Evolutionary conservation across 2,113 vertebrate genomes (phyloP).

Genomic region (Sturnus vulgaris): DNA sequence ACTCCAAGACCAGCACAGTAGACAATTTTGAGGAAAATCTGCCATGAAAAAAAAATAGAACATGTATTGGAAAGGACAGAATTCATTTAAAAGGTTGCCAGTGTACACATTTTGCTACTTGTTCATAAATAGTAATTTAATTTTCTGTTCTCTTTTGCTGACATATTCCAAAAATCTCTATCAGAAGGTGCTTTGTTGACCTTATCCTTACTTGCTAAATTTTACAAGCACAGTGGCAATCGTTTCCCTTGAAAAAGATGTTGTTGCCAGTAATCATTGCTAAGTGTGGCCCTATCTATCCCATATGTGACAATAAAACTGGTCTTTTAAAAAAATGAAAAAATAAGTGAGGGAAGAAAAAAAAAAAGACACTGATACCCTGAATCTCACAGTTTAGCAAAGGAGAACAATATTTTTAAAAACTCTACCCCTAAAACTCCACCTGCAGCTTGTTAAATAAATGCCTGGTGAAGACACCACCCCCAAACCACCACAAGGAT

Average conservation of each 20-base stretch:
- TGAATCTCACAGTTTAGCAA: not conserved
- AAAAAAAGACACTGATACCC: accelerated
- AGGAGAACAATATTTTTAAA: accelerated
- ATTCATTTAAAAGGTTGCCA: conserved; percentile 50
- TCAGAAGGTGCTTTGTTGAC: conserved; percentile 17
- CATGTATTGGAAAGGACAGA: not conserved
- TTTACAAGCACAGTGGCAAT: not conserved
- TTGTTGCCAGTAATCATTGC: not conserved
- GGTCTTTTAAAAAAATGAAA: not conserved
- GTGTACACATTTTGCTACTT: conserved; percentile 48
- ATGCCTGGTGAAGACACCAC: not conserved
- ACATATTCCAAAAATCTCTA: conserved; percentile 29
- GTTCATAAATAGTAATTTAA: conserved; percentile 71
- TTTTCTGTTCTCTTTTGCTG: conserved; percentile 62
- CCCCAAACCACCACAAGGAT: not conserved
- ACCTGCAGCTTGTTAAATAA: not conserved
- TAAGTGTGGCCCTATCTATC: not conserved
- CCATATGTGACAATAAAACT: not conserved
- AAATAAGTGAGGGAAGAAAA: accelerated
- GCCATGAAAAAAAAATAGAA: not conserved
- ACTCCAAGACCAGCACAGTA: not conserved
- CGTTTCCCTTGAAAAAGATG: not conserved
- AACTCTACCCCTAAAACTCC: not conserved
- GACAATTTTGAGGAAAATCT: not conserved
- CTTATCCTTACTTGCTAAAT: conserved; percentile 10